phyloP scores from a whole-genome alignment of 2,888 invertebrate genomes.

The Bellardia bayeri region DNA sequence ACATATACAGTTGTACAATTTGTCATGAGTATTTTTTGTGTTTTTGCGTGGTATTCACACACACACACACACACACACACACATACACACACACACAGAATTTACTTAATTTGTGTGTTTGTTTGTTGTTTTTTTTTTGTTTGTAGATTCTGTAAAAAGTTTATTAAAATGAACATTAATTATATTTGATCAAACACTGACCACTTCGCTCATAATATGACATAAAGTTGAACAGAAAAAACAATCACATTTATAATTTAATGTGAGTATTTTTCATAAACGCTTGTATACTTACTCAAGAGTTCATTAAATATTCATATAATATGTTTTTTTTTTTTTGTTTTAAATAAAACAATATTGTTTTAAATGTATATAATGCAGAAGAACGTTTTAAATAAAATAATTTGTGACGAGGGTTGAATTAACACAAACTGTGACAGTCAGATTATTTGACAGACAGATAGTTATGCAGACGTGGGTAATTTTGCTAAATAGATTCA shows the following conservation, averaged over 20 bases:
- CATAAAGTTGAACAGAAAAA: slow-evolving; percentile 53
- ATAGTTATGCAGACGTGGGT: too few species aligned
- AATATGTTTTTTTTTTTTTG: not conserved
- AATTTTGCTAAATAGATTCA: too few species aligned
- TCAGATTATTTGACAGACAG: too few species aligned
- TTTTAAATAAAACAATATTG: slow-evolving; percentile 18
- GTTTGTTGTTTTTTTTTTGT: not conserved
- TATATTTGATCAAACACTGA: slow-evolving; percentile 70
- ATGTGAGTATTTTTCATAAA: not conserved
- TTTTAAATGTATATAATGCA: slow-evolving; percentile 25
- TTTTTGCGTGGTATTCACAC: slow-evolving; percentile 28
- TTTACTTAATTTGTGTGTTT: slow-evolving; percentile 37
- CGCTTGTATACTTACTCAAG: not conserved
- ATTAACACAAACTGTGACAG: too few species aligned
- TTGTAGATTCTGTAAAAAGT: slow-evolving; percentile 52
- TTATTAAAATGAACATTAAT: slow-evolving; percentile 69
- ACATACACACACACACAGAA: too few species aligned
- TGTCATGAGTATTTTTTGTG: slow-evolving; percentile 34
- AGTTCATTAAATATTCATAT: slow-evolving; percentile 52
- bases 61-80: not conserved
- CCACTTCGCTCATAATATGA: slow-evolving; percentile 69
- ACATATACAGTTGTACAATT: slow-evolving; percentile 35
- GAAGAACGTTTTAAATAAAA: not conserved
- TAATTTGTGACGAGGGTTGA: too few species aligned
- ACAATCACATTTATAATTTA: not conserved